These are phyloP conservation scores for Dendroctonus valens DNA, from an alignment of 1,140 invertebrate species.

Conservation along the genomic window DNA sequence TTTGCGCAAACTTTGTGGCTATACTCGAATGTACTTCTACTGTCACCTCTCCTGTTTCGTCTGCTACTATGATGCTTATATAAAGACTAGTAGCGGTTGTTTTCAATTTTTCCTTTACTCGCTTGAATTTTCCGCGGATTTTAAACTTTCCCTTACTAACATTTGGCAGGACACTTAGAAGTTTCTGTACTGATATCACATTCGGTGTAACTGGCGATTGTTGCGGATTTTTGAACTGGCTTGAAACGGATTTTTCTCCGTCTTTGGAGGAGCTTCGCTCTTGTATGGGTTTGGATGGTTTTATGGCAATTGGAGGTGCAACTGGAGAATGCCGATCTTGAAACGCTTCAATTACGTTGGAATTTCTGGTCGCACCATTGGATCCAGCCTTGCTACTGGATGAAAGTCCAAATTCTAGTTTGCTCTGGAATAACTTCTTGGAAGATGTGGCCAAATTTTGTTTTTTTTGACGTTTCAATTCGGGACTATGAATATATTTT, in stretches of 20 bases:
- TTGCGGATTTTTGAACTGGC: neutral
- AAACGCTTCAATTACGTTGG: no score
- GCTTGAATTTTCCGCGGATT: conserved; percentile 43
- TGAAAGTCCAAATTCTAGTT: conserved; percentile 4
- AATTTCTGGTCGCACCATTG: no score
- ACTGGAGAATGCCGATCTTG: no score
- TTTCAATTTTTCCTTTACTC: conserved; percentile 39
- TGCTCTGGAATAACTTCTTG: conserved; percentile 22
- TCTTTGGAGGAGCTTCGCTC: conserved; percentile 3
- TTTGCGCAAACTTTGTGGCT: conserved; percentile 32
- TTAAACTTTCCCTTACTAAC: conserved; percentile 38
- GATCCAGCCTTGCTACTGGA: no score
- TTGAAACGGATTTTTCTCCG: neutral
- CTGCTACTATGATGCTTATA: conserved; percentile 38
- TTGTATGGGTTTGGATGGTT: no score
- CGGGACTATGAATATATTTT: conserved; percentile 7
- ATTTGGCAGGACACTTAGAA: conserved; percentile 25
- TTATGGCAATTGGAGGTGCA: no score
- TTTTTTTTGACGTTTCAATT: conserved; percentile 1
- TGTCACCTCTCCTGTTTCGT: conserved; percentile 30
- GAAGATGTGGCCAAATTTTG: neutral
- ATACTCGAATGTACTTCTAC: conserved; percentile 37
- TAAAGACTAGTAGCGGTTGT: conserved; percentile 30
- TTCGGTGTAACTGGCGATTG: neutral
- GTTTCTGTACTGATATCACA: conserved; percentile 30